Evolutionary conservation across 2,113 vertebrate species (phyloP).

Genomic region (Sylvicapra grimmia): DNA sequence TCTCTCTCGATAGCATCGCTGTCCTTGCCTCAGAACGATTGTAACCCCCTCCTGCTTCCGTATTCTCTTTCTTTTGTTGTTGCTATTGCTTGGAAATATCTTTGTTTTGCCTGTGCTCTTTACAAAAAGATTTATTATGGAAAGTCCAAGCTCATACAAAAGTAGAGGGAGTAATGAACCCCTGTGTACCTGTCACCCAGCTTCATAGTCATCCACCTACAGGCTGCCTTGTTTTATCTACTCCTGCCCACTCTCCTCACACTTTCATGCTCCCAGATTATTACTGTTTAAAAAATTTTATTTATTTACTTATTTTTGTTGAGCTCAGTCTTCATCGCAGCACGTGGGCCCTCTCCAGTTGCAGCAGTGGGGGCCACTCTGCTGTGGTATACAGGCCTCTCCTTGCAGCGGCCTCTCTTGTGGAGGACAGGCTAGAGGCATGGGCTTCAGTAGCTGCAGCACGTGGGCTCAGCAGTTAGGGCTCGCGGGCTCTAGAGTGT

Average conservation of each 20-base stretch:
- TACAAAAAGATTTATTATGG: neutral
- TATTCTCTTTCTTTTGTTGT: neutral
- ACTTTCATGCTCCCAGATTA: neutral
- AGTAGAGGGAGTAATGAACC: neutral
- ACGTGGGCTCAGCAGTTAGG: neutral
- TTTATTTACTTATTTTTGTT: neutral
- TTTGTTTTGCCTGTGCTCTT: slow-evolving; percentile 32
- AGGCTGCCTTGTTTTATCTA: neutral
- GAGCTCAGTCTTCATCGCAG: neutral
- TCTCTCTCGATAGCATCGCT: rapidly evolving
- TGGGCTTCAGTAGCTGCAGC: neutral
- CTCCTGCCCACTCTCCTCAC: neutral
- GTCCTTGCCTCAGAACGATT: neutral
- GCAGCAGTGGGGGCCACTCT: neutral
- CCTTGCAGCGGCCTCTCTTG: neutral
- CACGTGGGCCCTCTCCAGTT: neutral
- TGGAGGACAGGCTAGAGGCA: neutral
- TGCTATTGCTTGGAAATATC: neutral
- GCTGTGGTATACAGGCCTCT: neutral
- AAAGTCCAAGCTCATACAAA: neutral
- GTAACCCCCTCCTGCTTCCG: neutral
- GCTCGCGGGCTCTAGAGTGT: neutral
- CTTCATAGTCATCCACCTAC: neutral
- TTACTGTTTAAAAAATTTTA: neutral
- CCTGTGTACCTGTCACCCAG: neutral